Percentiles rank a stretch among this genome's conserved stretches.
These are phyloP conservation scores for Physocephala rufipes DNA, from an alignment of 2,888 invertebrate species.

Conservation along the genomic window DNA sequence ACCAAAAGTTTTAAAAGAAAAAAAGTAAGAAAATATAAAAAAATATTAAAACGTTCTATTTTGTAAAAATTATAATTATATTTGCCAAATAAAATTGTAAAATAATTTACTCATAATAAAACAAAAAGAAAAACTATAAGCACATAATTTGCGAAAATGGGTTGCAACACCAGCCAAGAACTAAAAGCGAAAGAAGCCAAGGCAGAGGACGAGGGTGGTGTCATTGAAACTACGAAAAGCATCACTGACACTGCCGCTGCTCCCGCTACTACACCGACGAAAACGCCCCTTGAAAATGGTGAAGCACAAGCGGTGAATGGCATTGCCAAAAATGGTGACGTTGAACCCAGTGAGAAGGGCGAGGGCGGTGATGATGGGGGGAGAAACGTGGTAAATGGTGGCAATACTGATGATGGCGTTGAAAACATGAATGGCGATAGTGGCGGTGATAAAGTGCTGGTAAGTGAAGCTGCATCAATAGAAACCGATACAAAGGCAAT, in stretches of 20 bases:
- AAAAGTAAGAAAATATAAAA: slow-evolving; percentile 2
- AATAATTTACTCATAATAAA: slow-evolving; percentile 47
- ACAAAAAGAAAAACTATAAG: slow-evolving; percentile 40
- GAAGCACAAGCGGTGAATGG: slow-evolving; percentile 42
- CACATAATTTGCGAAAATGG: slow-evolving; percentile 57
- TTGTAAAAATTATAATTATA: neutral
- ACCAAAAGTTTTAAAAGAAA: neutral
- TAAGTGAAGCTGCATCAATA: slow-evolving; percentile 36
- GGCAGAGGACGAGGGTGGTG: slow-evolving; percentile 43
- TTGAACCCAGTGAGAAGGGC: slow-evolving; percentile 42
- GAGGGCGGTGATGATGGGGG: slow-evolving; percentile 35
- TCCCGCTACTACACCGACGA: slow-evolving; percentile 37
- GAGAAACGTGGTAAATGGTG: slow-evolving; percentile 40
- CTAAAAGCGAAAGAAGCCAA: slow-evolving; percentile 61
- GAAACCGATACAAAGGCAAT: no score
- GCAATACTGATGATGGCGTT: slow-evolving; percentile 28
- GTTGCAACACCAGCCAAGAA: slow-evolving; percentile 73
- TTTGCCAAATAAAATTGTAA: neutral
- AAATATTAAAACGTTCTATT: neutral
- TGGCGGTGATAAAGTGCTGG: slow-evolving; percentile 16
- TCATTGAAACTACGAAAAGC: slow-evolving; percentile 50
- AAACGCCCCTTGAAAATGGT: slow-evolving; percentile 49
- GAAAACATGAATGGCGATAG: slow-evolving; percentile 33
- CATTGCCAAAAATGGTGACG: slow-evolving; percentile 43
- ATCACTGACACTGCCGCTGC: slow-evolving; percentile 48